These are phyloP conservation scores for Nemoura dubitans DNA, from an alignment of 2,888 invertebrate genomes.

Conservation along the genomic window DNA sequence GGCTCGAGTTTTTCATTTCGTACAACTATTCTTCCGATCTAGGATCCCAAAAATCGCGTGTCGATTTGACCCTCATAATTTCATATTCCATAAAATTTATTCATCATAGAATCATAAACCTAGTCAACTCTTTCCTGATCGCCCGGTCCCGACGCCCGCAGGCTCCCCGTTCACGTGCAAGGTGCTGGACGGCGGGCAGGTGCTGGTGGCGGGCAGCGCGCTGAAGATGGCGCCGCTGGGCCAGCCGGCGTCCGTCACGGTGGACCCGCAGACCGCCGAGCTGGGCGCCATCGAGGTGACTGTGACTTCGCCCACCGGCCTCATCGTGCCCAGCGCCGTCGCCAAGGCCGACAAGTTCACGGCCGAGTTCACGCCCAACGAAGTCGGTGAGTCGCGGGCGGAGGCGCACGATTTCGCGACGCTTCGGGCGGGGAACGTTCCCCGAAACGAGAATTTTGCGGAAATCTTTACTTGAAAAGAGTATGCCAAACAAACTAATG, in stretches of 20 bases:
- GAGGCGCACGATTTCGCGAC: no score
- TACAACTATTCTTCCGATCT: no score
- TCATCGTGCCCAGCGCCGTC: slow-evolving; percentile 77
- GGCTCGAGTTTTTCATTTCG: no score
- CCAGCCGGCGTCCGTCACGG: slow-evolving; percentile 68
- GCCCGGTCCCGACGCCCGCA: slow-evolving; percentile 55
- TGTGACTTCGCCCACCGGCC: slow-evolving; percentile 85
- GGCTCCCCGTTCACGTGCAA: slow-evolving; percentile 96
- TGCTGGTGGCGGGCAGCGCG: slow-evolving; percentile 71
- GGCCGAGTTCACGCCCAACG: slow-evolving; percentile 65
- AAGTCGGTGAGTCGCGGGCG: slow-evolving; percentile 60
- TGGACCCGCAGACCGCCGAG: slow-evolving; percentile 64
- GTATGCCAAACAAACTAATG: no score
- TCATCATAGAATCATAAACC: no score
- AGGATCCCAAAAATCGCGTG: no score
- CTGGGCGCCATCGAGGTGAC: slow-evolving; percentile 62
- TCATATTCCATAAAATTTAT: no score
- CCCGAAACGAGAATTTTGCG: no score
- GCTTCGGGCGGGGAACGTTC: no score
- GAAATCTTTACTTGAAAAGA: no score
- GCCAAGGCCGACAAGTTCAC: slow-evolving; percentile 71
- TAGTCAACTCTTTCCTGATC: no score
- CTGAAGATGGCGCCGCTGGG: slow-evolving; percentile 76
- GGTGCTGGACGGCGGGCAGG: slow-evolving; percentile 75
- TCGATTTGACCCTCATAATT: no score